phyloP scores from a whole-genome alignment of 2,888 invertebrate species.

The Synergus umbraculus region DNA sequence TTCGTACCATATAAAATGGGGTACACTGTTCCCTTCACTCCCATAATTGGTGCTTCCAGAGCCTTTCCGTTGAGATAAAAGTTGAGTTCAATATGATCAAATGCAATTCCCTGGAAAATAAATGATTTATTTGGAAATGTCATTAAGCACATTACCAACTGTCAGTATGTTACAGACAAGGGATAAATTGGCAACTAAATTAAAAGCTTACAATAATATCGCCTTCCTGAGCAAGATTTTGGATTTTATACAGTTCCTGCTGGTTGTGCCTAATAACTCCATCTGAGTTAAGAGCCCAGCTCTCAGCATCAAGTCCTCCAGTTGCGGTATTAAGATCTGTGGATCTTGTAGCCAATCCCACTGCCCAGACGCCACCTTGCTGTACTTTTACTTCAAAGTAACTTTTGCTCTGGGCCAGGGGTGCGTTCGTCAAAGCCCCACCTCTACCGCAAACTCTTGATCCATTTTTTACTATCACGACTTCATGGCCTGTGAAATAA shows the following conservation, averaged over 20 bases:
- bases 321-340: conserved; percentile 89
- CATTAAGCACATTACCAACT: background rate
- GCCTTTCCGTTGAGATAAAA: conserved; percentile 96
- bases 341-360: conserved; percentile 94
- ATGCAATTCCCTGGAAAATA: conserved; percentile 87
- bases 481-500: conserved; percentile 90
- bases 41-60: conserved; percentile 90
- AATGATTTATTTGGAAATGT: conserved; percentile 13
- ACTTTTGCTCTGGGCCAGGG: conserved; percentile 97
- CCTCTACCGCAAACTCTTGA: conserved; percentile 96
- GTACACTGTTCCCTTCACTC: conserved; percentile 93
- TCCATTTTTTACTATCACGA: conserved; percentile 96
- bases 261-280: conserved; percentile 92
- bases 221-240: conserved; percentile 89
- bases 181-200: too few species aligned
- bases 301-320: conserved; percentile 92
- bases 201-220: conserved; percentile 86
- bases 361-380: conserved; percentile 96
- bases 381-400: conserved; percentile 99
- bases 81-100: conserved; percentile 96
- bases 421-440: conserved; percentile 95
- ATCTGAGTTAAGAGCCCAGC: conserved; percentile 96
- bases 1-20: conserved; percentile 93
- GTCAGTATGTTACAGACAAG: background rate
- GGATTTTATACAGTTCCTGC: conserved; percentile 81